Base-by-base conservation (phyloP, 1,140 invertebrate genomes). In the Apis cerana region DNA sequence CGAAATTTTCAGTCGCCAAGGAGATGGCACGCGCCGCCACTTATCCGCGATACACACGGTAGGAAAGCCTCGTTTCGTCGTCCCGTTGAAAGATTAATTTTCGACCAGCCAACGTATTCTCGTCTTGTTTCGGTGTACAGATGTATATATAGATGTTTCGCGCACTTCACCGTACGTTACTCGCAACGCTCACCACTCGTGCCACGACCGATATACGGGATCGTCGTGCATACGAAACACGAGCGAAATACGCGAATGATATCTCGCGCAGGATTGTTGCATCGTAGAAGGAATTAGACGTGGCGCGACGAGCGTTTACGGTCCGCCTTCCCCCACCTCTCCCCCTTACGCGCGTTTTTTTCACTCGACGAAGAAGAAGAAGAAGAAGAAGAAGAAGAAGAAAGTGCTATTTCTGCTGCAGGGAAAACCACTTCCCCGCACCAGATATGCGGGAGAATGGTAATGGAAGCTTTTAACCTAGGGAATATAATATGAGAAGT, bases 1-100 rank as follows among this genome's bases (percentile, higher is more conserved):
- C n/a, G 65, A 50, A 56, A 67, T 84, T 52, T 52, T 59, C 33
- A 43, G 88, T 90, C 80, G n/a, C 86, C 89, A 86, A 88, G 88
- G 86, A 67, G 70, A 90, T 86, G 84, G 85, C 89, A 90, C 86
- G 89, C 81, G 64, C 74, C n/a, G 17, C 74, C 76, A 80, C 84
- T 87, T 62, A 15, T 58, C 59, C 4, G 54, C 52, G 27, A 23
- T 78, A 52, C 33, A 43, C 12, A 58, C 54, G 33, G 33, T 43
- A 43, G 33, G 33, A 15, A 48, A 67, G 65, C 75, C 81, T 82
- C 81, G 65, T 78, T 77, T 82, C 75, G 48, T 21, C 54, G 59
- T 82, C 27, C 21, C 11, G 43, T 7, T 56, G 54, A 13, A 33
- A 68, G 74, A 81, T 67, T 76, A 58, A n/a, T 68, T 59, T 76